Evolutionary conservation across 2,888 invertebrate species (phyloP).

Genomic region (Scaptomyza reducta): DNA sequence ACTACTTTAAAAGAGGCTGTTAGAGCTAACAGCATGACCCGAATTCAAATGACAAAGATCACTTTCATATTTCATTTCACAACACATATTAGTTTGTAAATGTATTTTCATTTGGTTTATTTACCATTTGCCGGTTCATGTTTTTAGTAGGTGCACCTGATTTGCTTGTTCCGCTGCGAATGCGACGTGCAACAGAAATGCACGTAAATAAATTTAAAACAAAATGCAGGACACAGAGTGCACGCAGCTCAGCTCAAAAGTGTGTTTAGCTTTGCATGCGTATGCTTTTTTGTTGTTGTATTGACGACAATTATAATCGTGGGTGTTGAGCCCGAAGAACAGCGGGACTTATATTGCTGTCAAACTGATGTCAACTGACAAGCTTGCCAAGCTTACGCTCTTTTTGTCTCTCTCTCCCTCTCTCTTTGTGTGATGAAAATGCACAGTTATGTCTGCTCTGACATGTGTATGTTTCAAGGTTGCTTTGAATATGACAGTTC

Average conservation of each 20-base stretch:
- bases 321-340: background rate
- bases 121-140: background rate
- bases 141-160: background rate
- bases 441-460: background rate
- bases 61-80: background rate
- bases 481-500: background rate
- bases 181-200: background rate
- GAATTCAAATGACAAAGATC: background rate
- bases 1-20: conserved; percentile 5
- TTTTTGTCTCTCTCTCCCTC: background rate
- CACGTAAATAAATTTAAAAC: background rate
- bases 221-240: background rate
- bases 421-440: background rate
- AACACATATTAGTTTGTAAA: too few species aligned
- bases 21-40: conserved; percentile 1
- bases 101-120: background rate
- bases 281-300: background rate
- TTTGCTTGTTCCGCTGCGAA: background rate
- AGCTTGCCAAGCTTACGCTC: background rate
- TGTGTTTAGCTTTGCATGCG: background rate
- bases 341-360: background rate
- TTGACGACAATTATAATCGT: background rate
- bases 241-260: background rate
- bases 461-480: background rate
- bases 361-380: conserved; percentile 1